Conservation (phyloP, 2,113 vertebrate species). For the Addax nasomaculatus region DNA sequence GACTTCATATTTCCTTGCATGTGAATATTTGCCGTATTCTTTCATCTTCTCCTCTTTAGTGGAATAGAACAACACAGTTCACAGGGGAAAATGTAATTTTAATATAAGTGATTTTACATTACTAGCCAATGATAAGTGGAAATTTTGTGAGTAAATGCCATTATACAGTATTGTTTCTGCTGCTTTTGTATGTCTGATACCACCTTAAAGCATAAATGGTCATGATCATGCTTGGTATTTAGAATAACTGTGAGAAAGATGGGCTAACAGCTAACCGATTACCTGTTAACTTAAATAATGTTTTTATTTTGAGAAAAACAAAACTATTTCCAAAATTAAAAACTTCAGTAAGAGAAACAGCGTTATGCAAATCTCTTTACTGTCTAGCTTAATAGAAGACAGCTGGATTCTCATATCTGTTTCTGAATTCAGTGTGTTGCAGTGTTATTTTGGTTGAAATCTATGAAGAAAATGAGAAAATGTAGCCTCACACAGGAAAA, state of each 20-base stretch:
- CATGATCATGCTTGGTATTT: background rate
- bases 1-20: background rate
- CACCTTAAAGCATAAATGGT: background rate
- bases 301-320: background rate
- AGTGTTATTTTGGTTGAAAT: slow-evolving; percentile 14
- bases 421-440: background rate
- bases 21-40: background rate
- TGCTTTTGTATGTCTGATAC: background rate
- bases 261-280: background rate
- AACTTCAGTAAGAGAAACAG: background rate
- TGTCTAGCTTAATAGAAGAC: background rate
- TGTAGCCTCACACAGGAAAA: background rate
- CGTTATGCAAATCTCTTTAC: background rate
- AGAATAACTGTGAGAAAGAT: background rate
- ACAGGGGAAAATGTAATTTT: slow-evolving; percentile 11
- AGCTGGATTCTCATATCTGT: background rate
- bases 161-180: background rate
- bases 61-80: background rate
- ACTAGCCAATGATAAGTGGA: background rate
- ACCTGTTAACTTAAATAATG: background rate
- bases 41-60: background rate
- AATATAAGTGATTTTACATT: background rate
- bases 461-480: background rate
- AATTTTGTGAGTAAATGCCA: background rate
- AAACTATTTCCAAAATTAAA: background rate